Base-by-base conservation (phyloP, 2,113 vertebrate genomes). In the Vidua chalybeata region DNA sequence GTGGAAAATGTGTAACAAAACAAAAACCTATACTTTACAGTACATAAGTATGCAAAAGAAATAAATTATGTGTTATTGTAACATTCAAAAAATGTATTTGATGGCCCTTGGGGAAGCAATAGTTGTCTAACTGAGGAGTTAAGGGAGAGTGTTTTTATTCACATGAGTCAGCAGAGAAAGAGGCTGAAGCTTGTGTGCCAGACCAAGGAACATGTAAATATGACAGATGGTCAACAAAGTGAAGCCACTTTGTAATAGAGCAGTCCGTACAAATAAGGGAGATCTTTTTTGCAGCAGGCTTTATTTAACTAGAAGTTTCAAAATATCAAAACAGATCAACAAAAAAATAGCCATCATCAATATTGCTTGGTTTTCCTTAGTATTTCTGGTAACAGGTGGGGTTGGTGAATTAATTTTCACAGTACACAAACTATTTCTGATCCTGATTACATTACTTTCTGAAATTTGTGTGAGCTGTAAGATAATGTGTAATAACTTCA, bases 401-500 rank as follows among this genome's bases (percentile, higher is more conserved):
- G 51, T 62, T 82, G 51, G 17, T 80, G 46, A 74, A 73, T 80
- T 95, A 30, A 62, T 73, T 95, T 96, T 87, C 69, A 85, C n/a
- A 35, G 49, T 74, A 63, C 51, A 69, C n/a, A 63, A 58, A 11
- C 51, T 68, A 61, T 89, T 87, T 62, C 59, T 96, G 52, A 64
- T 76, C 55, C 49, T 94, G 79, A 77, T 96, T 93, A 61, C 89
- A 95, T 97, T 83, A 84, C 67, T 43, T 63, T 95, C 73, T 85
- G 72, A 92, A 88, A 93, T 90, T 95, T 74, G 82, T 16, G 24
- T 96, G 93, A 97, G 86, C 82, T 66, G 46, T 83, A 83, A 90
- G 93, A 77, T 97, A 91, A 89, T 82, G 58, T 93, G 77, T 94
- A 95, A 91, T 91, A 96, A 94, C 88, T 96, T 97, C 77, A 92